Percentiles rank a stretch among this genome's conserved stretches.
These are phyloP conservation scores for Aplysina aerophoba DNA, from an alignment of 37 sponge, comb jelly and placozoan genomes.

Conservation along the genomic window DNA sequence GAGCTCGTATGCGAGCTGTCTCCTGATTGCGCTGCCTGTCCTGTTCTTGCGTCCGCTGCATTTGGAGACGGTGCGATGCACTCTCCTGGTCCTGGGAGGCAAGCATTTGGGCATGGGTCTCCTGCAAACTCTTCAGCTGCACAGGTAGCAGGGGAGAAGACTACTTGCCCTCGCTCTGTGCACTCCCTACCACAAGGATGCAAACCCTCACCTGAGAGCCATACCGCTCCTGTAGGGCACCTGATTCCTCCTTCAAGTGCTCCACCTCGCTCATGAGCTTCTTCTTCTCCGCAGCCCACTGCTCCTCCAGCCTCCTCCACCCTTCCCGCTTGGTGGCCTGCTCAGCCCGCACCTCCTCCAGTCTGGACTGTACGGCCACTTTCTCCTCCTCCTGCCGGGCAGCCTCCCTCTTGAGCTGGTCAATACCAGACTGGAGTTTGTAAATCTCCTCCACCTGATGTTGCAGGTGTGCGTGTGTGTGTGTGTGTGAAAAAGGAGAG, in stretches of 20 bases:
- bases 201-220: background rate
- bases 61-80: slow-evolving; percentile 47
- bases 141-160: background rate
- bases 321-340: background rate
- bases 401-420: background rate
- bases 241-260: background rate
- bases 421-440: background rate
- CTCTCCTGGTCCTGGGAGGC: slow-evolving; percentile 51
- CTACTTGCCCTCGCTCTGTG: too few relatives aligned
- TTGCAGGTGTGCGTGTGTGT: background rate
- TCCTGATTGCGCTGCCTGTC: slow-evolving; percentile 60
- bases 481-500: too few relatives aligned
- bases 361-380: background rate
- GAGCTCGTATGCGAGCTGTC: slow-evolving; percentile 51
- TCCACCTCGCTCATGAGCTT: background rate
- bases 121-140: slow-evolving; percentile 42
- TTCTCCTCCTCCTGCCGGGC: background rate
- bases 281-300: background rate
- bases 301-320: background rate
- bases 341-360: background rate
- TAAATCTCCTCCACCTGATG: slow-evolving; percentile 22
- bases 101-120: slow-evolving; percentile 45
- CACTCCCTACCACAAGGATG: background rate
- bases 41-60: slow-evolving; percentile 49
- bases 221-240: background rate